A percentile compares a stretch with the other conserved stretches of the same genome.
Conservation (phyloP, 2,113 vertebrate species). For the Scytalopus superciliaris region DNA sequence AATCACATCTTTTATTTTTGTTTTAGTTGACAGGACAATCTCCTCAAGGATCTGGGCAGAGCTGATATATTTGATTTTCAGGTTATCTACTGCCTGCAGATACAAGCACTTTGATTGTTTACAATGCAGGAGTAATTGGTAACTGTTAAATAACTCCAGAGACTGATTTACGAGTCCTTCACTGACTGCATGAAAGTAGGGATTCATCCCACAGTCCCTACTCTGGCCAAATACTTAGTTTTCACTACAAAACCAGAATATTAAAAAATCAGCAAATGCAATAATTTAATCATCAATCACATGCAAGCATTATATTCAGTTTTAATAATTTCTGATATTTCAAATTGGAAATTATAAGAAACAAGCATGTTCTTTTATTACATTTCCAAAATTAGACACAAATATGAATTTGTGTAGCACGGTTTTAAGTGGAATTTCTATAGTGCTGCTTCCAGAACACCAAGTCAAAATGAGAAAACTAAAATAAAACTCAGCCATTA, state of each 20-base stretch:
- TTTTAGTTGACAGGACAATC: constrained; percentile 69
- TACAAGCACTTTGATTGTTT: constrained; percentile 69
- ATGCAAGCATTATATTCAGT: not conserved
- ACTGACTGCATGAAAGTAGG: constrained; percentile 22
- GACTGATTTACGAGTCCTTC: constrained; percentile 65
- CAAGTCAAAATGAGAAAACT: not conserved
- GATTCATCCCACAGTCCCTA: not conserved
- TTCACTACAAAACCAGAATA: not conserved
- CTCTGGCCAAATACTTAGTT: not conserved
- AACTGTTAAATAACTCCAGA: constrained; percentile 65
- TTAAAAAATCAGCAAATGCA: not conserved
- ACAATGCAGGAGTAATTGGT: constrained; percentile 68
- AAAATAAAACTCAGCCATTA: not conserved
- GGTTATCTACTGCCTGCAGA: constrained; percentile 75
- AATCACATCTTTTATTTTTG: constrained; percentile 68
- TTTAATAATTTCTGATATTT: not conserved
- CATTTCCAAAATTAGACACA: not conserved
- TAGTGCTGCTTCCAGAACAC: not conserved
- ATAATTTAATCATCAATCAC: not conserved
- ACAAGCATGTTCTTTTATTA: not conserved
- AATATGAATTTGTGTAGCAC: not conserved
- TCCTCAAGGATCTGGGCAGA: constrained; percentile 69
- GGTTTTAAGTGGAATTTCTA: not conserved
- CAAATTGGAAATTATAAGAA: not conserved
- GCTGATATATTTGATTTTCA: constrained; percentile 74